phyloP scores from a whole-genome alignment of 2,113 vertebrate genomes.

The Urocitellus parryii region DNA sequence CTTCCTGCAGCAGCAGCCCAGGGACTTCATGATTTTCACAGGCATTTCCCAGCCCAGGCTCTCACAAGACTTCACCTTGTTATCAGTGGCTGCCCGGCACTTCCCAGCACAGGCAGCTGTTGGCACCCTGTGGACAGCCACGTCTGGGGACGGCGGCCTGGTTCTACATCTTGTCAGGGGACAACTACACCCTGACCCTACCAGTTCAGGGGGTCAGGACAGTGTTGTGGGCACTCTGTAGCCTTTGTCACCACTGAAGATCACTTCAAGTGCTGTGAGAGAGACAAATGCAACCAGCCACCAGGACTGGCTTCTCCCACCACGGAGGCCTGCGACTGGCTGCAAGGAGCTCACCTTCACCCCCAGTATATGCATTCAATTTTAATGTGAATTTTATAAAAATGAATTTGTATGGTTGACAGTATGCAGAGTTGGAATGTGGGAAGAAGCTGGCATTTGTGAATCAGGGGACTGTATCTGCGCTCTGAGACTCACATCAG shows the following conservation, averaged over 20 bases:
- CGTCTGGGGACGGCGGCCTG: neutral
- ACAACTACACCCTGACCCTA: neutral
- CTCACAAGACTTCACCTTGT: neutral
- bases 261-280: conserved; percentile 46
- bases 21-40: conserved; percentile 4
- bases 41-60: conserved; percentile 2
- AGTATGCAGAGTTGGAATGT: neutral
- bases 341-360: neutral
- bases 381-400: neutral
- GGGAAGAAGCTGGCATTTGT: neutral
- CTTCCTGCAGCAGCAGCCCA: neutral
- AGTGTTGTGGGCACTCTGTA: conserved; percentile 34
- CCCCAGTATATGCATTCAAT: neutral
- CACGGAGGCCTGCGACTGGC: accelerated
- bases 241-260: conserved; percentile 61
- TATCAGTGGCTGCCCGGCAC: neutral
- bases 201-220: accelerated
- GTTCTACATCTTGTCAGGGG: conserved; percentile 14
- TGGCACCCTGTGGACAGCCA: conserved; percentile 56
- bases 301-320: accelerated
- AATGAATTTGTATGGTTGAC: neutral
- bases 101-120: neutral
- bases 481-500: neutral
- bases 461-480: neutral
- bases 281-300: neutral